These are phyloP conservation scores for Drosophila mauritiana DNA, from an alignment of 1,140 invertebrate species.

Conservation along the genomic window DNA sequence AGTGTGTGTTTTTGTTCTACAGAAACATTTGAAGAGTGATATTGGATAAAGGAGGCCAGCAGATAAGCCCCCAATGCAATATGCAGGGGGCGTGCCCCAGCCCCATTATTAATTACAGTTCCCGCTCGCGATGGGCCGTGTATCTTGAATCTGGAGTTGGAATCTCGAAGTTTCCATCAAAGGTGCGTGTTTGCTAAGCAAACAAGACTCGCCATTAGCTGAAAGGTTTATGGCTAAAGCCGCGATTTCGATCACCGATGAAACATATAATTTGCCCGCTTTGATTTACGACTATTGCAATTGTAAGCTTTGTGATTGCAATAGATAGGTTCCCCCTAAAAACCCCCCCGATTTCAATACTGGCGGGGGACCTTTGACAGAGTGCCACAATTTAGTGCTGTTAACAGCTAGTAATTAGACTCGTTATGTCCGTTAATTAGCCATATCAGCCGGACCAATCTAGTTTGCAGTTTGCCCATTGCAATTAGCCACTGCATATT, in stretches of 20 bases:
- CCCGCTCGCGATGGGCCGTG: conserved; percentile 14
- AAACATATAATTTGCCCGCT: conserved; percentile 40
- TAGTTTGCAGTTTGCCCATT: conserved; percentile 43
- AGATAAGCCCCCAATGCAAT: conserved; percentile 53
- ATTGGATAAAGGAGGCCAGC: conserved; percentile 50
- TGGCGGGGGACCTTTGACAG: conserved; percentile 54
- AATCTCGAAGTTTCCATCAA: conserved; percentile 58
- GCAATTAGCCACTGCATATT: conserved; percentile 67
- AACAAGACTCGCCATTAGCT: conserved; percentile 52
- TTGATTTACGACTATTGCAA: conserved; percentile 48
- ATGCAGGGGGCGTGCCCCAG: conserved; percentile 16
- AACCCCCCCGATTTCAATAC: background rate
- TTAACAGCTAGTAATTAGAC: conserved; percentile 80
- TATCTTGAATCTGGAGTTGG: background rate
- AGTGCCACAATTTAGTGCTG: conserved; percentile 68
- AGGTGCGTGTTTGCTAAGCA: conserved; percentile 71
- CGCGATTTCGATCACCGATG: conserved; percentile 49
- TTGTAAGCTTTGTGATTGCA: conserved; percentile 33
- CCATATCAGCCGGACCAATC: conserved; percentile 54
- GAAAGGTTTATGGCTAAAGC: conserved; percentile 34
- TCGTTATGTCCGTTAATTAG: conserved; percentile 71
- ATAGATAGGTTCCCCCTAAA: background rate
- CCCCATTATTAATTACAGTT: conserved; percentile 40
- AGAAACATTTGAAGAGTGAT: conserved; percentile 67
- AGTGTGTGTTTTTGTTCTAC: conserved; percentile 42